These are phyloP conservation scores for Strix aluco DNA, from an alignment of 2,113 vertebrate species.

Conservation along the genomic window DNA sequence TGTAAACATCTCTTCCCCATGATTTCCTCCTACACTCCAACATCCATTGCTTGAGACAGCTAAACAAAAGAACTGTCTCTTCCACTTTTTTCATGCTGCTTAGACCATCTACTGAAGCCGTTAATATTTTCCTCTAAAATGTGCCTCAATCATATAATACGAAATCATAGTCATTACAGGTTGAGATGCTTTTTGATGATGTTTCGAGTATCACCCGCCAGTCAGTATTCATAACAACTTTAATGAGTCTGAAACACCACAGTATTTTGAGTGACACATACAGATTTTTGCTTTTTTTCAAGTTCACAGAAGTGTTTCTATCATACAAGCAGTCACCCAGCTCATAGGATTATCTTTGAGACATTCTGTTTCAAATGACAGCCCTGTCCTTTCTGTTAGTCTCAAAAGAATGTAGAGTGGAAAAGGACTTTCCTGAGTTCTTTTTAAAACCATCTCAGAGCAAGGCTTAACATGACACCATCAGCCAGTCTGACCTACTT, in stretches of 20 bases:
- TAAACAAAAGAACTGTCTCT: constrained; percentile 29
- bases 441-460: constrained; percentile 10
- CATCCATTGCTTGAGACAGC: constrained; percentile 38
- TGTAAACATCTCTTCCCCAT: constrained; percentile 7
- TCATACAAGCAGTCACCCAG: constrained; percentile 10
- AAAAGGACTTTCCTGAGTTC: constrained; percentile 22
- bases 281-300: constrained; percentile 20
- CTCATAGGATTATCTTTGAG: constrained; percentile 51
- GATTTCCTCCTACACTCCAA: neutral
- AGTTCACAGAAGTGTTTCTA: constrained; percentile 7
- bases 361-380: constrained; percentile 54
- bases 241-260: neutral
- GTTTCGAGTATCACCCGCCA: neutral
- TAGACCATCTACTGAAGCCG: neutral
- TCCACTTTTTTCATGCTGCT: neutral
- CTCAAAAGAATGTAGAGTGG: constrained; percentile 36
- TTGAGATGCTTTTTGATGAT: neutral
- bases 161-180: neutral
- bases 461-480: neutral
- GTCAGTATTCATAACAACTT: neutral
- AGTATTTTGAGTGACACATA: constrained; percentile 19
- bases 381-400: constrained; percentile 25
- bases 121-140: neutral
- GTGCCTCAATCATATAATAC: neutral
- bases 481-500: constrained; percentile 50